phyloP scores from a whole-genome alignment of 2,113 vertebrate genomes.

The Brachypodius melanocephalos region DNA sequence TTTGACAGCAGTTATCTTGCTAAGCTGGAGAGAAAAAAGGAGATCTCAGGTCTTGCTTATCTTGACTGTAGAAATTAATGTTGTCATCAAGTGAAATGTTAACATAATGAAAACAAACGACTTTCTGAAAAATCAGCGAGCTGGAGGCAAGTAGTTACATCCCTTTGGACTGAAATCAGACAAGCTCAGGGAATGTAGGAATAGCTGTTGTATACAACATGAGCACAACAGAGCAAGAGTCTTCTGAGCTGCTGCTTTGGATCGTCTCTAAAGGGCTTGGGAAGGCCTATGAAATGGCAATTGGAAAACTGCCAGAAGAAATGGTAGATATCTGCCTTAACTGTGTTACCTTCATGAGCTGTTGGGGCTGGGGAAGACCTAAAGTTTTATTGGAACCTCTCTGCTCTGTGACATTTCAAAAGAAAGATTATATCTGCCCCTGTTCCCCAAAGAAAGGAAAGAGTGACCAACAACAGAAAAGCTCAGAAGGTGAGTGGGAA shows the following conservation, averaged over 20 bases:
- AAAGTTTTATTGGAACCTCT: not conserved
- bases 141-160: not conserved
- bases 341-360: not conserved
- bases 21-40: not conserved
- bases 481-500: not conserved
- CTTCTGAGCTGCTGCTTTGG: not conserved
- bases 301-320: not conserved
- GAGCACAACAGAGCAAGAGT: not conserved
- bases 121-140: not conserved
- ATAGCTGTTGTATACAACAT: not conserved
- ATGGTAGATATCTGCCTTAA: not conserved
- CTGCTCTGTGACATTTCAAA: not conserved
- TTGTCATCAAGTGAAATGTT: not conserved
- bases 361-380: not conserved
- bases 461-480: not conserved
- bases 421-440: not conserved
- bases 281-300: not conserved
- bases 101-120: not conserved
- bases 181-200: not conserved
- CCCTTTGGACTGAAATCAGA: not conserved
- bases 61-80: not conserved
- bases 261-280: not conserved
- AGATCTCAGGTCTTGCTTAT: not conserved
- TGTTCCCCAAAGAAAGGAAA: not conserved
- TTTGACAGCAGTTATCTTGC: not conserved